Conservation (phyloP, 2,113 vertebrate genomes). For the Sceloporus undulatus region DNA sequence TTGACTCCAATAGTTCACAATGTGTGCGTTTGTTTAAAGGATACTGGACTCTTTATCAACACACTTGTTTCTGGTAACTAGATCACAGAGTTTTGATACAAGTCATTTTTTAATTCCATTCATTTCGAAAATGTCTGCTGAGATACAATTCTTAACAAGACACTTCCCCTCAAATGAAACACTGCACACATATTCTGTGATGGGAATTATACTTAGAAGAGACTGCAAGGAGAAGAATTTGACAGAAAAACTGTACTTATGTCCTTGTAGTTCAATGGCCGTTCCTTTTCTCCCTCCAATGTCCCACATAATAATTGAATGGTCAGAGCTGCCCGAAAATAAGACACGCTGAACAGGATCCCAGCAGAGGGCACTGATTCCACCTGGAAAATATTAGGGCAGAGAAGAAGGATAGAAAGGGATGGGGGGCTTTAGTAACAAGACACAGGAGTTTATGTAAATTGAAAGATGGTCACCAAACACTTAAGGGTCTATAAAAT, state of each 20-base stretch:
- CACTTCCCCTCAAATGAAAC: not conserved
- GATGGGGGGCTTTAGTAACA: not conserved
- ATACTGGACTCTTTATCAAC: not conserved
- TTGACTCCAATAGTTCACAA: rapidly evolving
- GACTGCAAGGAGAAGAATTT: not conserved
- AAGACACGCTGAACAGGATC: slow-evolving; percentile 91
- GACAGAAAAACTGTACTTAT: slow-evolving; percentile 84
- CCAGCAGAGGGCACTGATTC: slow-evolving; percentile 95
- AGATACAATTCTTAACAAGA: not conserved
- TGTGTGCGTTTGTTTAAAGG: not conserved
- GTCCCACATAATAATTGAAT: slow-evolving; percentile 99
- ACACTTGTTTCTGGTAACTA: too few species aligned
- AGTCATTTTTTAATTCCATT: not conserved
- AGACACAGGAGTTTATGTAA: not conserved
- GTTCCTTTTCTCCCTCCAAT: slow-evolving; percentile 98
- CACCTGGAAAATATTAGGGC: slow-evolving; percentile 78
- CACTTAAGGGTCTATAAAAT: not conserved
- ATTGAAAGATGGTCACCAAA: not conserved
- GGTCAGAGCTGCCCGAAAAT: slow-evolving; percentile 97
- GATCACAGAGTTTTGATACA: not conserved
- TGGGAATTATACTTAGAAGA: not conserved
- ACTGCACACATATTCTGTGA: not conserved
- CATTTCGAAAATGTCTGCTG: not conserved
- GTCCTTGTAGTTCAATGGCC: slow-evolving; percentile 97
- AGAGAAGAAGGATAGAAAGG: slow-evolving; percentile 34